phyloP scores from a whole-genome alignment of 2,888 invertebrate genomes.

The Acanthosepion pharaonis region DNA sequence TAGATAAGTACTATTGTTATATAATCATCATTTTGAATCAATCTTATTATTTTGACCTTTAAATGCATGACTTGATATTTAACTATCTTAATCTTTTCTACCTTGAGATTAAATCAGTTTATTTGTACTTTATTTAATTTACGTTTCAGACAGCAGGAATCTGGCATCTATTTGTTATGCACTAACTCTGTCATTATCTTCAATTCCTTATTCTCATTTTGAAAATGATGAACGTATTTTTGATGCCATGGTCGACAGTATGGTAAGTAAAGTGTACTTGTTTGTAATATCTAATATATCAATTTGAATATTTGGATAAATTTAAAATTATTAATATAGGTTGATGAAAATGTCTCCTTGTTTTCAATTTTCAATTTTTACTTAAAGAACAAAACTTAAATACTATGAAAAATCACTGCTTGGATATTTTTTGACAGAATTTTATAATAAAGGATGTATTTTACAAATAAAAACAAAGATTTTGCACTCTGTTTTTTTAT shows the following conservation, averaged over 20 bases:
- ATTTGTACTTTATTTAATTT: slow-evolving; percentile 24
- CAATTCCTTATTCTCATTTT: slow-evolving; percentile 61
- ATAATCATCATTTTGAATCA: too few species aligned
- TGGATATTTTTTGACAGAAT: too few species aligned
- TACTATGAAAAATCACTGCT: too few species aligned
- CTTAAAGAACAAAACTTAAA: too few species aligned
- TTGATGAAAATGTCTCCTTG: background rate
- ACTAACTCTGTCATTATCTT: slow-evolving; percentile 64
- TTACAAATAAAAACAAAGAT: too few species aligned
- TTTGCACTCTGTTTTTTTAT: too few species aligned
- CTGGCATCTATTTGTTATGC: slow-evolving; percentile 68
- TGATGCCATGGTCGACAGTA: slow-evolving; percentile 63
- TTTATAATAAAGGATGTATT: too few species aligned
- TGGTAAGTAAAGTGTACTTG: slow-evolving; percentile 61
- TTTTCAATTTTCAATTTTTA: too few species aligned
- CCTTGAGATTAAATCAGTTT: background rate
- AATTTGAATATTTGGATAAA: background rate
- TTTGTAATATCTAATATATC: background rate
- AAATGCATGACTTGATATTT: too few species aligned
- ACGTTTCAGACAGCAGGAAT: slow-evolving; percentile 60
- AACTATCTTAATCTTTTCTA: background rate
- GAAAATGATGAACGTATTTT: slow-evolving; percentile 62
- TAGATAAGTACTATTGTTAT: too few species aligned
- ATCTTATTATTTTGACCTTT: too few species aligned
- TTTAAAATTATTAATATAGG: background rate